Evolutionary conservation across 2,888 invertebrate genomes (phyloP).

Genomic region (Holacanthella duospinosa): DNA sequence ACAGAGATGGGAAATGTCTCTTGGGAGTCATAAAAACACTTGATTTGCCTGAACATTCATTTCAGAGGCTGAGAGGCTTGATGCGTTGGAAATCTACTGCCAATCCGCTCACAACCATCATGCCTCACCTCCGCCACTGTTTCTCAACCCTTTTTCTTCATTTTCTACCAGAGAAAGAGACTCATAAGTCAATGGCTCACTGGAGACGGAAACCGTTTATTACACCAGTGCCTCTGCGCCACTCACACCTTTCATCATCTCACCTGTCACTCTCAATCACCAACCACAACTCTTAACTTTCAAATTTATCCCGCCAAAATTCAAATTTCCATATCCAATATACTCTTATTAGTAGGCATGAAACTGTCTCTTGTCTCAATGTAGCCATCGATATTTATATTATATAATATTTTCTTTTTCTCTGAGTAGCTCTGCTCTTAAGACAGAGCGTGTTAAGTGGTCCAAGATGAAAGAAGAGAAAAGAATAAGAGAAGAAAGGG

Average conservation of each 20-base stretch:
- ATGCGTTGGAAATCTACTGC: not conserved
- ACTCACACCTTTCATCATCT: not conserved
- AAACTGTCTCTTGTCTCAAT: not conserved
- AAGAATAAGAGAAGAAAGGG: no score
- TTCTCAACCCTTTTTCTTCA: not conserved
- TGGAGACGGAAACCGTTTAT: not conserved
- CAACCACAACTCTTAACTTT: constrained; percentile 6
- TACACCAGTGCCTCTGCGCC: not conserved
- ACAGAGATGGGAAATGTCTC: constrained; percentile 15
- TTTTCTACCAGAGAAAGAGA: not conserved
- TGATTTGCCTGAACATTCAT: constrained; percentile 37
- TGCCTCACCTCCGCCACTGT: not conserved
- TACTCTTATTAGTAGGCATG: constrained; percentile 16
- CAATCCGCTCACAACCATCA: no score
- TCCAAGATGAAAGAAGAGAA: no score
- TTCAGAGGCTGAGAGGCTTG: constrained; percentile 7
- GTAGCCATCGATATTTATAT: no score
- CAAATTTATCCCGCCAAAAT: constrained; percentile 1
- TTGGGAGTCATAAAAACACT: constrained; percentile 38
- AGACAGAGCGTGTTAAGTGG: no score
- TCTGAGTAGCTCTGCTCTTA: no score
- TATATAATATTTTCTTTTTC: no score
- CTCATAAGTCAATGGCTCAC: constrained; percentile 5
- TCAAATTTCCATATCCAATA: constrained; percentile 13
- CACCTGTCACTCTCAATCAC: constrained; percentile 26